phyloP scores from a whole-genome alignment of 2,888 invertebrate genomes.

The Drosophila emarginata region DNA sequence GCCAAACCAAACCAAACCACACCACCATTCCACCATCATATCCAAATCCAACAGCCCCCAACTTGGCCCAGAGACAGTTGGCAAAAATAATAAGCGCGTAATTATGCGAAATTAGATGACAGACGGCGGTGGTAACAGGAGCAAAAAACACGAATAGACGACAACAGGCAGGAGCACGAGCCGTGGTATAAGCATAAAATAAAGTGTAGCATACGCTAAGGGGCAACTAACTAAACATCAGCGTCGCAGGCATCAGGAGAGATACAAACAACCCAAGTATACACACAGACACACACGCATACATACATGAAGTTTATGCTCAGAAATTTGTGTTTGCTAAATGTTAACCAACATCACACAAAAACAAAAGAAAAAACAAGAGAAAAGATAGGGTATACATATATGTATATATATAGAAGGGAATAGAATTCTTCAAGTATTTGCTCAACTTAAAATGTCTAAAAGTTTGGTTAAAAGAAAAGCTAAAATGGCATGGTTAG shows the following conservation, averaged over 20 bases:
- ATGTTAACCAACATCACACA: neutral
- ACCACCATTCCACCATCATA: neutral
- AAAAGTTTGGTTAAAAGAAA: too few species aligned
- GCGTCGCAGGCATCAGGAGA: constrained; percentile 2
- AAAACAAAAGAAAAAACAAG: neutral
- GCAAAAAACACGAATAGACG: neutral
- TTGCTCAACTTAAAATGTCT: neutral
- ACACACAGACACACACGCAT: constrained; percentile 8
- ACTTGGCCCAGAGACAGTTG: constrained; percentile 44
- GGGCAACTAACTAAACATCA: constrained; percentile 56
- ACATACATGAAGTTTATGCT: neutral
- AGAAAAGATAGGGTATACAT: neutral
- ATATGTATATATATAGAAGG: neutral
- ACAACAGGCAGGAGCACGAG: neutral
- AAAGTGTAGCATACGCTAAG: constrained; percentile 75
- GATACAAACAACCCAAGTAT: neutral
- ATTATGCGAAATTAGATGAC: constrained; percentile 76
- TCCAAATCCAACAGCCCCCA: neutral
- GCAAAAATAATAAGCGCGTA: constrained; percentile 77
- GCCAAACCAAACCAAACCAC: neutral
- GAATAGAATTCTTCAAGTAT: neutral
- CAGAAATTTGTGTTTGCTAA: neutral
- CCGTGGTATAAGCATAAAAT: constrained; percentile 62
- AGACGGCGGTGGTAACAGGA: constrained; percentile 38
- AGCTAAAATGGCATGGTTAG: too few species aligned